These are phyloP conservation scores for Chaenodraco wilsoni DNA, from an alignment of 2,797 vertebrate species.

Conservation along the genomic window DNA sequence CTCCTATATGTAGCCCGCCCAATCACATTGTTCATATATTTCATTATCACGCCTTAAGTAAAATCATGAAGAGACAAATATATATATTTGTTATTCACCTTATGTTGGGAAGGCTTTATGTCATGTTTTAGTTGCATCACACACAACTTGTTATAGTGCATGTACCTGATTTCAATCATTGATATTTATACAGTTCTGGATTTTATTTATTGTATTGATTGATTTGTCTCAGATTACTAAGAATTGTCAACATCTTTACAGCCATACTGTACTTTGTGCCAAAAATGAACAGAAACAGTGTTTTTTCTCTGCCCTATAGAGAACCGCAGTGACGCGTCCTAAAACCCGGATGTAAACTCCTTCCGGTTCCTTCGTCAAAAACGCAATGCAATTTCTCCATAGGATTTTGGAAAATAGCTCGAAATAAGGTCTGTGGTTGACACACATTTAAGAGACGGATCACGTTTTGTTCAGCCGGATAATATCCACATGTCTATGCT, in stretches of 20 bases:
- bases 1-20: background rate
- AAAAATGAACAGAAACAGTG: background rate
- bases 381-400: too few species aligned
- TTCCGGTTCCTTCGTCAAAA: too few species aligned
- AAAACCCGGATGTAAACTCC: too few species aligned
- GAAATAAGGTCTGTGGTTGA: too few species aligned
- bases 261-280: background rate
- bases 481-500: too few species aligned
- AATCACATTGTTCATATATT: background rate
- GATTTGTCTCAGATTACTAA: background rate
- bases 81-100: background rate
- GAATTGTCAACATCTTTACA: background rate
- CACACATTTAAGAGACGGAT: too few species aligned
- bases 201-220: background rate
- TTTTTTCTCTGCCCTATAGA: background rate
- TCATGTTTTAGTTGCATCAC: background rate
- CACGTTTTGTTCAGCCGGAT: too few species aligned
- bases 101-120: background rate
- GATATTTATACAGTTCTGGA: background rate
- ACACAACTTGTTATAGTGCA: background rate
- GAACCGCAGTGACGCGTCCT: too few species aligned
- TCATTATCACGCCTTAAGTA: slow-evolving; percentile 1
- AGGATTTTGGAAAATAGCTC: too few species aligned
- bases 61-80: slow-evolving; percentile 7
- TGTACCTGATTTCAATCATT: background rate